Percentiles rank a stretch among this genome's conserved stretches.
Conservation (phyloP, 2,888 invertebrate genomes). For the Eupelmus urozonus region DNA sequence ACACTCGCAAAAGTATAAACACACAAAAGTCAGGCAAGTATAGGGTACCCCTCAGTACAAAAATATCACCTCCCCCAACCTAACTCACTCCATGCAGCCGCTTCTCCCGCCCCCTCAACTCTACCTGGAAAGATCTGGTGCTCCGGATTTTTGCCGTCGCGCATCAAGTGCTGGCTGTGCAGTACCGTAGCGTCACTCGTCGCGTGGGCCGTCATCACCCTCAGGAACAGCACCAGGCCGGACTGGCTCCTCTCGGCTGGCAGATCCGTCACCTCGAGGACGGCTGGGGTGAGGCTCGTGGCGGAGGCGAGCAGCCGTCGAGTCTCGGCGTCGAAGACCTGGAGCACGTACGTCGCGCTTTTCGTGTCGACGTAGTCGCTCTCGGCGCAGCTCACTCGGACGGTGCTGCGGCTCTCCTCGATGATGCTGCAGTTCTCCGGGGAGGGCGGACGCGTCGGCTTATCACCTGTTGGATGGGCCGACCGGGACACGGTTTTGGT, state of each 20-base stretch:
- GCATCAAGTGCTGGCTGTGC: conserved; percentile 74
- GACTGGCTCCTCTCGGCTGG: conserved; percentile 75
- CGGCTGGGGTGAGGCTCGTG: conserved; percentile 78
- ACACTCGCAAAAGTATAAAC: too few species aligned
- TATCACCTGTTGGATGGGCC: conserved; percentile 70
- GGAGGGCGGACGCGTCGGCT: conserved; percentile 75
- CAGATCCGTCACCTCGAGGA: conserved; percentile 77
- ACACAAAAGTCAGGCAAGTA: too few species aligned
- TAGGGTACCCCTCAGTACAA: too few species aligned
- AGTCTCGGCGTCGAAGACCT: conserved; percentile 79
- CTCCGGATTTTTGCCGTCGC: conserved; percentile 73
- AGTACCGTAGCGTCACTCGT: conserved; percentile 80
- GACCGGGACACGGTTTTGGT: background rate
- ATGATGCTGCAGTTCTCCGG: conserved; percentile 80
- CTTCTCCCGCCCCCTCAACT: too few species aligned
- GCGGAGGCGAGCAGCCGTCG: conserved; percentile 78
- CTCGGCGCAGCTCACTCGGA: conserved; percentile 78
- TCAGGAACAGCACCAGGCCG: conserved; percentile 78
- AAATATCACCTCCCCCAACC: too few species aligned
- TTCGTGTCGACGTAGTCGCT: conserved; percentile 73
- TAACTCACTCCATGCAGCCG: too few species aligned
- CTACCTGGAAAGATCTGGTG: conserved; percentile 75
- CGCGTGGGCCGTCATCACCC: conserved; percentile 78
- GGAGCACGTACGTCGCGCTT: conserved; percentile 78
- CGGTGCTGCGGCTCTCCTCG: conserved; percentile 77